Percentiles rank a stretch among this genome's conserved stretches.
Evolutionary conservation across 2,888 invertebrate species (phyloP).

Genomic region (Sicus ferrugineus): DNA sequence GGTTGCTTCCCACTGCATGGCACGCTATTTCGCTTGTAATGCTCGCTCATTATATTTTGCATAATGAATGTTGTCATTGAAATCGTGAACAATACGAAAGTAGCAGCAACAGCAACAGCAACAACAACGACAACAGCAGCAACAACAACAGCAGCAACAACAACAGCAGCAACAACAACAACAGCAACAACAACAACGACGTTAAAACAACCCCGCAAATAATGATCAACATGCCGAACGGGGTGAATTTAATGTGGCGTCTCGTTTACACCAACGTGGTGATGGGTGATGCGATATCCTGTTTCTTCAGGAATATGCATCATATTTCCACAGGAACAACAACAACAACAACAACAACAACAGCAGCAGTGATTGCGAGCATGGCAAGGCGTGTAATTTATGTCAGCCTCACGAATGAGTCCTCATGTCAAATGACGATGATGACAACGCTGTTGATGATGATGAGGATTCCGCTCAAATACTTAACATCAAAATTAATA

Average conservation of each 20-base stretch:
- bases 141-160: neutral
- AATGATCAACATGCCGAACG: too few relatives aligned
- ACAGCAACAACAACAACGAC: neutral
- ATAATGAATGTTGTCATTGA: conserved; percentile 47
- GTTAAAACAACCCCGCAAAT: too few relatives aligned
- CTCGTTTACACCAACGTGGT: conserved; percentile 8
- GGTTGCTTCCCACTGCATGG: neutral
- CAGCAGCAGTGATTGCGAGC: neutral
- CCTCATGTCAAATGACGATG: neutral
- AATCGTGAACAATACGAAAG: conserved; percentile 25
- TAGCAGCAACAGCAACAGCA: neutral
- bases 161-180: conserved; percentile 17
- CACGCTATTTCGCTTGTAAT: conserved; percentile 25
- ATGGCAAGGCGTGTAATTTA: neutral
- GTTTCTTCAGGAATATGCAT: conserved; percentile 6
- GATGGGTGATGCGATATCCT: neutral
- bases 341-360: neutral
- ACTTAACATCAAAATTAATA: conserved; percentile 32
- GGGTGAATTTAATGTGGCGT: conserved; percentile 18
- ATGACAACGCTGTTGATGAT: neutral
- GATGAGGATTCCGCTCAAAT: conserved; percentile 27
- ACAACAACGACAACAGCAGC: conserved; percentile 18
- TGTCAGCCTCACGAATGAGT: conserved; percentile 15
- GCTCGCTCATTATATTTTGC: conserved; percentile 44
- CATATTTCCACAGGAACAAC: conserved; percentile 17